These are phyloP conservation scores for Pitta sordida DNA, from an alignment of 2,113 vertebrate genomes.

Conservation along the genomic window DNA sequence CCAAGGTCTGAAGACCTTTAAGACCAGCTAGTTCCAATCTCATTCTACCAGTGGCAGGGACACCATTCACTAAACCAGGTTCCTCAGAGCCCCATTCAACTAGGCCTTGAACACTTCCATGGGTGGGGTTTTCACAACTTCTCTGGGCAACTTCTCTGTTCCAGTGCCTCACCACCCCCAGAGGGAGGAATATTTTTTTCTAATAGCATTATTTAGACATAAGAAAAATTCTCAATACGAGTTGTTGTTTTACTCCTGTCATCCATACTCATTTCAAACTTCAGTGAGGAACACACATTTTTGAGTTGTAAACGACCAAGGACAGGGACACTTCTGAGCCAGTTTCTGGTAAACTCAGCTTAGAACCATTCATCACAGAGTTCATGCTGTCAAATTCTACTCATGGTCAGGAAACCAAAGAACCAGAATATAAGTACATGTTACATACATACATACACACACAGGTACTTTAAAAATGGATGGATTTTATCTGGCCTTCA, in stretches of 20 bases:
- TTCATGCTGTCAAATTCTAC: not conserved
- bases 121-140: not conserved
- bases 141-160: fast-evolving
- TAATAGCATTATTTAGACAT: not conserved
- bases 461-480: not conserved
- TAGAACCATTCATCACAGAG: not conserved
- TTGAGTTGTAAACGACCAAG: fast-evolving
- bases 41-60: not conserved
- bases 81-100: not conserved
- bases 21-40: not conserved
- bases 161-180: no score
- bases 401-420: not conserved
- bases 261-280: not conserved
- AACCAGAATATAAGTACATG: not conserved
- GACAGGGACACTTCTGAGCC: not conserved
- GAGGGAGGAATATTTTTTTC: not conserved
- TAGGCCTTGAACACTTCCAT: not conserved
- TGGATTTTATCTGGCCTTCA: not conserved
- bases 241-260: not conserved
- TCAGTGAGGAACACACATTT: not conserved
- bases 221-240: not conserved
- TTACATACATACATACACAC: not conserved
- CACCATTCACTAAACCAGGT: not conserved
- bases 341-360: not conserved
- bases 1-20: not conserved